Conservation (phyloP, 1,140 invertebrate genomes). For the Cheumatopsyche charites region DNA sequence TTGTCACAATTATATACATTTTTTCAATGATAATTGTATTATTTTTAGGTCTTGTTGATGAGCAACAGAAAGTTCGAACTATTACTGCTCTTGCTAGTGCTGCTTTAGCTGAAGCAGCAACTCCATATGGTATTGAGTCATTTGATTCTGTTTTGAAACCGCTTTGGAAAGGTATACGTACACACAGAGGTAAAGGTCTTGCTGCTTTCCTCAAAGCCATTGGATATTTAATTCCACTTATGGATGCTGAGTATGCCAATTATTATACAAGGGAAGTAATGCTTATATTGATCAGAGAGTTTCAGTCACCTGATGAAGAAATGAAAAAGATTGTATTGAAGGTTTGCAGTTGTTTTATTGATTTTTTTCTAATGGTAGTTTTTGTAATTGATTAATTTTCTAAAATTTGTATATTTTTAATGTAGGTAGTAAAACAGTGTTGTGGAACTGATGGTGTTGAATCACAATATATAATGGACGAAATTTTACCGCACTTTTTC, state of each 20-base stretch:
- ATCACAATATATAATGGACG: slow-evolving; percentile 98
- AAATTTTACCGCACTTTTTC: slow-evolving; percentile 98
- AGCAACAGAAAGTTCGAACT: slow-evolving; percentile 91
- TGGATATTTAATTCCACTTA: slow-evolving; percentile 98
- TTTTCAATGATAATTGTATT: slow-evolving; percentile 9
- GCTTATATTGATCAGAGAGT: slow-evolving; percentile 98
- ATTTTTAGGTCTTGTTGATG: slow-evolving; percentile 73
- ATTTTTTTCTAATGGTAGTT: slow-evolving; percentile 25
- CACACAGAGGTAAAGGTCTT: slow-evolving; percentile 97
- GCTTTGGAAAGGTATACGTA: slow-evolving; percentile 98
- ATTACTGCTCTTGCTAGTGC: slow-evolving; percentile 99
- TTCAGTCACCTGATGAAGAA: slow-evolving; percentile 99
- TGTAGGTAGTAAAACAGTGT: slow-evolving; percentile 98
- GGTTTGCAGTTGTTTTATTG: slow-evolving; percentile 58
- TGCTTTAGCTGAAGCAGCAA: slow-evolving; percentile 96
- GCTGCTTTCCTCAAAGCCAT: slow-evolving; percentile 99
- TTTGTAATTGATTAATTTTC: slow-evolving; percentile 22
- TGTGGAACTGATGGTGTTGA: slow-evolving; percentile 99
- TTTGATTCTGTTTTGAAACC: slow-evolving; percentile 99
- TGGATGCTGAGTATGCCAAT: slow-evolving; percentile 99
- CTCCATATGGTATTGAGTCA: slow-evolving; percentile 99
- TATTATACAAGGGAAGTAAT: slow-evolving; percentile 99
- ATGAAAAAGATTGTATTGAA: slow-evolving; percentile 99
- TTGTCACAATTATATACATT: neutral
- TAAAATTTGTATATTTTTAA: slow-evolving; percentile 41